Percentiles rank a stretch among this genome's conserved stretches.
phyloP scores from a whole-genome alignment of 2,888 invertebrate species.

The Napeogenes inachia region DNA sequence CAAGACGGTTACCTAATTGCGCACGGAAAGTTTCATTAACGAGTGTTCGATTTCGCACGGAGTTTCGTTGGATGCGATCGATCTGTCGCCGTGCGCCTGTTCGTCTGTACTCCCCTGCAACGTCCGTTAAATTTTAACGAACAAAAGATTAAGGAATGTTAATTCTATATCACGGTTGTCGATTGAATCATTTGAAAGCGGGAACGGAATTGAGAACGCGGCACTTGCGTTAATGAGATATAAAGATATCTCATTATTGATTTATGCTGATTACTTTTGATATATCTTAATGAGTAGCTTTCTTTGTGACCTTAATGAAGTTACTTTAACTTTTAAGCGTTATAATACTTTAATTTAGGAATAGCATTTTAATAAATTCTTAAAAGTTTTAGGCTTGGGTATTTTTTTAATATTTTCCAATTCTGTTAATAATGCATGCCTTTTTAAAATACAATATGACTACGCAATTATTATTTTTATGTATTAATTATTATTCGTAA shows the following conservation, averaged over 20 bases:
- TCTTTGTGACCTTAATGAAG: neutral
- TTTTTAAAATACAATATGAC: neutral
- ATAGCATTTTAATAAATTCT: no score
- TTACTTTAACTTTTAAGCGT: neutral
- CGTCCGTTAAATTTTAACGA: constrained; percentile 33
- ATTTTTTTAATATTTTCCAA: neutral
- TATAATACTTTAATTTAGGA: no score
- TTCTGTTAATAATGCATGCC: neutral
- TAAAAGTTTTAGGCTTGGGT: neutral
- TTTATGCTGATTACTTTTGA: constrained; percentile 31
- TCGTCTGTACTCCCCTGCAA: constrained; percentile 16
- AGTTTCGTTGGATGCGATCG: constrained; percentile 56
- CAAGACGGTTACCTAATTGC: constrained; percentile 75
- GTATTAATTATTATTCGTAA: neutral
- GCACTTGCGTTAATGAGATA: constrained; percentile 58
- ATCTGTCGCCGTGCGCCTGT: constrained; percentile 39
- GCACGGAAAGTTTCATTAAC: constrained; percentile 70
- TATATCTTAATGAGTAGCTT: constrained; percentile 7
- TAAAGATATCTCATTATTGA: constrained; percentile 50
- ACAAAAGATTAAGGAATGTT: constrained; percentile 46
- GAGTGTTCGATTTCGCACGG: constrained; percentile 68
- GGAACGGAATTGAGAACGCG: constrained; percentile 48
- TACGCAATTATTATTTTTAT: neutral
- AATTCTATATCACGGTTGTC: constrained; percentile 42
- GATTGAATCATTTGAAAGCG: constrained; percentile 57